phyloP scores from a whole-genome alignment of 2,797 vertebrate genomes.

The Echiichthys vipera region DNA sequence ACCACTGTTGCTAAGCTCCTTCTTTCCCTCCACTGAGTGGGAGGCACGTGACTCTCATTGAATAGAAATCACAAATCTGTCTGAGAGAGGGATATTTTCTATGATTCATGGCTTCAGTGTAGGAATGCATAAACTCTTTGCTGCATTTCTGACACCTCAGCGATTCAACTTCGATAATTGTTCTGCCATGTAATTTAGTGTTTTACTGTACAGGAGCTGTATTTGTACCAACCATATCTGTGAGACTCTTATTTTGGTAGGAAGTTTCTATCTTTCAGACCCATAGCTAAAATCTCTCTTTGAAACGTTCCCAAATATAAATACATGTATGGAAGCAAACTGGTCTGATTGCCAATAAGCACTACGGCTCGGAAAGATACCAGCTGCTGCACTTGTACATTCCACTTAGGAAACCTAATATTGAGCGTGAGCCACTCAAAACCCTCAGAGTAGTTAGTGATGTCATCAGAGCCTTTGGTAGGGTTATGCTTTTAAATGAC shows the following conservation, averaged over 20 bases:
- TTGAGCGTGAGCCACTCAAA: slow-evolving; percentile 49
- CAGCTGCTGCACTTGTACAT: slow-evolving; percentile 67
- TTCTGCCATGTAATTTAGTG: not conserved
- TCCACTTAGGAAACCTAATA: slow-evolving; percentile 76
- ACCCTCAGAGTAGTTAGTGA: slow-evolving; percentile 70
- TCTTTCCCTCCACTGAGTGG: slow-evolving; percentile 66
- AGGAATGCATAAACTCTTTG: slow-evolving; percentile 7
- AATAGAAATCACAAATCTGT: slow-evolving; percentile 67
- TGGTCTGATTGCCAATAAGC: slow-evolving; percentile 29
- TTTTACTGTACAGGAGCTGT: not conserved
- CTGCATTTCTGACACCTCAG: not conserved
- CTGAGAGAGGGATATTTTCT: slow-evolving; percentile 49
- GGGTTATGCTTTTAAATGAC: slow-evolving; percentile 71
- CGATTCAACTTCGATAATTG: slow-evolving; percentile 9
- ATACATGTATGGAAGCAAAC: slow-evolving; percentile 34
- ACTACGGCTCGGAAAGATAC: slow-evolving; percentile 26
- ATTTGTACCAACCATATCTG: not conserved
- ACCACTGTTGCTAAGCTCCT: slow-evolving; percentile 76
- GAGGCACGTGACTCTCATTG: slow-evolving; percentile 68
- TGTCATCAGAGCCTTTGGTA: slow-evolving; percentile 74
- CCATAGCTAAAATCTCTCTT: slow-evolving; percentile 13
- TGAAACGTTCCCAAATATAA: slow-evolving; percentile 21
- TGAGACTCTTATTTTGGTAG: slow-evolving; percentile 12
- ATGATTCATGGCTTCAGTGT: slow-evolving; percentile 40
- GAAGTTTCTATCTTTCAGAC: slow-evolving; percentile 16